These are phyloP conservation scores for Ivindomyrus marchei DNA, from an alignment of 2,113 vertebrate genomes.

Conservation along the genomic window DNA sequence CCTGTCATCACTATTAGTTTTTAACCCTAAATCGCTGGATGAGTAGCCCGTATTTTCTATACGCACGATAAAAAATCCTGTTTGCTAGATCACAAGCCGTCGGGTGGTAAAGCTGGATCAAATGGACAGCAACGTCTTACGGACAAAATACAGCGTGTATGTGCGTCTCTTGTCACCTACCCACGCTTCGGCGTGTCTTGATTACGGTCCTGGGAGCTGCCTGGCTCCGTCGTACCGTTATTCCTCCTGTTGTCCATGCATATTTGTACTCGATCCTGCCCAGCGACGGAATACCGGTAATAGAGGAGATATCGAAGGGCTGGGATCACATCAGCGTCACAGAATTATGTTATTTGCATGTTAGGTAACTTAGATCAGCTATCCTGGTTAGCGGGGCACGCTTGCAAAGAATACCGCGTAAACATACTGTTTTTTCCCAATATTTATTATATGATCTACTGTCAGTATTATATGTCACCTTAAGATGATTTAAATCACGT, in stretches of 20 bases:
- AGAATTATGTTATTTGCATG: neutral
- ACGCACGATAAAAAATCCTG: neutral
- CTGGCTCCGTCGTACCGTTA: neutral
- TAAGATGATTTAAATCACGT: neutral
- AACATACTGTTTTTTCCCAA: neutral
- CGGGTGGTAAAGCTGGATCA: neutral
- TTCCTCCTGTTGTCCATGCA: neutral
- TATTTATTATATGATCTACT: neutral
- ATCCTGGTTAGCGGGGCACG: neutral
- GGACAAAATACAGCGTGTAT: neutral
- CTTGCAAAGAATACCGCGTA: neutral
- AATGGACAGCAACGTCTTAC: neutral
- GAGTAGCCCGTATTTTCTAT: neutral
- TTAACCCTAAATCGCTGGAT: neutral
- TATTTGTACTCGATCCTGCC: neutral
- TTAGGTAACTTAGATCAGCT: neutral
- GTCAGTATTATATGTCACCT: neutral
- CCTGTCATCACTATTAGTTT: neutral
- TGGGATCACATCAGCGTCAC: neutral
- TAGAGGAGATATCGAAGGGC: neutral
- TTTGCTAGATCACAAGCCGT: neutral
- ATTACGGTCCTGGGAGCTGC: neutral
- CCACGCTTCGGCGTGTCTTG: neutral
- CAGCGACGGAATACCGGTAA: neutral
- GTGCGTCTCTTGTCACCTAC: neutral